These are phyloP conservation scores for Lepidotrigona ventralis DNA, from an alignment of 1,140 invertebrate genomes.

Conservation along the genomic window DNA sequence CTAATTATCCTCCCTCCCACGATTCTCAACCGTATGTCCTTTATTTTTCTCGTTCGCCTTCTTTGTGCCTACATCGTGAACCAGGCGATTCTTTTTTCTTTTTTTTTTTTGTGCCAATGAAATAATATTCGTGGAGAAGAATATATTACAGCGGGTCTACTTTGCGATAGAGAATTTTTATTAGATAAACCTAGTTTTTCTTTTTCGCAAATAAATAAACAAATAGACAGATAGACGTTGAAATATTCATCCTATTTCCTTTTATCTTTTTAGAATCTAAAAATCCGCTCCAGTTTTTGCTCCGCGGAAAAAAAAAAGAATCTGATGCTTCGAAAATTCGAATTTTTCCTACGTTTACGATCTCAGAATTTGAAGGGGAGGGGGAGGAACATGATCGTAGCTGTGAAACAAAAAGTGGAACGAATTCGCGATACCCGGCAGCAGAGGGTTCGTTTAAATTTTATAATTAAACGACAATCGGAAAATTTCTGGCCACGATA, in stretches of 20 bases:
- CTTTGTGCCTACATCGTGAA: background rate
- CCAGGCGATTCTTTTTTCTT: background rate
- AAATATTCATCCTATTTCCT: too few relatives aligned
- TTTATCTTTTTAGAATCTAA: too few relatives aligned
- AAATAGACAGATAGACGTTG: too few relatives aligned
- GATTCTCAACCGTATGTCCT: background rate
- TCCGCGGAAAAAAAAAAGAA: background rate
- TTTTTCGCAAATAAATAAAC: too few relatives aligned
- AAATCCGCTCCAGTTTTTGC: too few relatives aligned
- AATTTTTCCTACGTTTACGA: too few relatives aligned
- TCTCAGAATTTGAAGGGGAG: background rate
- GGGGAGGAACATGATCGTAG: background rate
- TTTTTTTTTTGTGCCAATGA: too few relatives aligned
- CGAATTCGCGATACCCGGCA: background rate
- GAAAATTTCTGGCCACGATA: slow-evolving; percentile 3
- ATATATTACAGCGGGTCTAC: background rate
- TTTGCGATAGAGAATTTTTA: background rate
- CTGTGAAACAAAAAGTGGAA: background rate
- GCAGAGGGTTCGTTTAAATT: slow-evolving; percentile 1
- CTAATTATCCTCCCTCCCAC: background rate
- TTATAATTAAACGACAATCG: slow-evolving; percentile 16
- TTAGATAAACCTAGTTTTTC: too few relatives aligned
- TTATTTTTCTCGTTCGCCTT: background rate
- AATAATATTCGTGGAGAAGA: too few relatives aligned
- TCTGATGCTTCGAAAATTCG: background rate